Evolutionary conservation across 2,888 invertebrate species (phyloP), one percentile per base, ranked within the genome.

Genomic region (Oligia fasciuncula): DNA sequence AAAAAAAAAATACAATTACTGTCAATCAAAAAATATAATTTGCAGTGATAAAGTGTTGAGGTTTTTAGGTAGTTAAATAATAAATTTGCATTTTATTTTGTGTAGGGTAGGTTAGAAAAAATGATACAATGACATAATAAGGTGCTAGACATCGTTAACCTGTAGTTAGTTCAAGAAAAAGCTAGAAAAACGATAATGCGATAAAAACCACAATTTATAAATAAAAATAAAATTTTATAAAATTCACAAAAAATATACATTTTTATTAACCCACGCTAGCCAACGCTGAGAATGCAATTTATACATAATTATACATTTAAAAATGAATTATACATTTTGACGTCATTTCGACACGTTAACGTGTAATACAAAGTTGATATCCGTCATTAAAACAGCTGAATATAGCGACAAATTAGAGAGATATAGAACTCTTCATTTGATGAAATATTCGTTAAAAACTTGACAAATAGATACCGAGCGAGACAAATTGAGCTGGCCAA

Each of bases 211-310:
- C 19, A 62, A 75, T 79, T 83, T 76, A 86, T 79, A 79, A 73
- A 73, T 72, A 79, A 76, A 84, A 67, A 65, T 77, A 72, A 83
- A 76, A 65, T 46, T 51, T 76, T 83, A 76, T 72, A 85, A 78
- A 86, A 83, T 57, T 74, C 67, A 69, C 79, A 74, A 79, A 82
- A 80, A 79, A 79, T 86, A 83, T 83, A 83, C 76, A 86, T 86
- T 86, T 84, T 83, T 85, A 85, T 70, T 79, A 85, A 86, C 66
- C 84, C 85, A 85, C 85, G 85, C 85, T 85, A 85, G 85, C 85
- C 79, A 85, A 86, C 77, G 85, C 85, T 79, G 76, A 85, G 49
- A 86, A 83, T 75, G 86, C 85, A 85, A 85, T 86, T 85, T 86
- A 85, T 85, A 85, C 79, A 86, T 85, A 73, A 83, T 83, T 86